phyloP scores from a whole-genome alignment of 2,888 invertebrate species.

The Harpalus rubripes region DNA sequence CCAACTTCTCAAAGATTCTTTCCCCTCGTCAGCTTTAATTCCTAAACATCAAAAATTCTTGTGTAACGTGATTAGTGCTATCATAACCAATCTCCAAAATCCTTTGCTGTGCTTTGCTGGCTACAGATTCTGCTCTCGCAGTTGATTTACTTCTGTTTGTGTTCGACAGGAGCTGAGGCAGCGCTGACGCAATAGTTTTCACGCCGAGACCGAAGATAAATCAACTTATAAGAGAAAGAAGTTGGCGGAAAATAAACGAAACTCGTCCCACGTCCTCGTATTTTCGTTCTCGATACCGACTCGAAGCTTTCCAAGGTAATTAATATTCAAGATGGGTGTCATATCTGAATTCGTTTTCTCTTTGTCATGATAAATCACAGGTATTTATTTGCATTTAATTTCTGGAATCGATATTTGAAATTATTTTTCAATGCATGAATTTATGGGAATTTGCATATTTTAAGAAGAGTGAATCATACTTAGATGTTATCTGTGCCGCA shows the following conservation, averaged over 20 bases:
- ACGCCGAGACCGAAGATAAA: constrained; percentile 62
- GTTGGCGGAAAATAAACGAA: constrained; percentile 58
- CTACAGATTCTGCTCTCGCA: constrained; percentile 55
- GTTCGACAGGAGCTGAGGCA: constrained; percentile 63
- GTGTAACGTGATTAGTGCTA: constrained; percentile 25
- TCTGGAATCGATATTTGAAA: constrained; percentile 36
- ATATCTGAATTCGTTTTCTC: constrained; percentile 30
- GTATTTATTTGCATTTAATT: constrained; percentile 49
- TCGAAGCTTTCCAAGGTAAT: constrained; percentile 6
- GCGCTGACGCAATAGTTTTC: constrained; percentile 66
- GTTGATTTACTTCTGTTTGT: constrained; percentile 66
- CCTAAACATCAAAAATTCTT: not conserved
- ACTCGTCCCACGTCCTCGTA: not conserved
- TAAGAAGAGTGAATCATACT: constrained; percentile 28
- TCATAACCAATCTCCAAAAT: constrained; percentile 47
- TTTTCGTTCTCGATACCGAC: not conserved
- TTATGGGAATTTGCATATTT: constrained; percentile 33
- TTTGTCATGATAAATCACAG: constrained; percentile 48
- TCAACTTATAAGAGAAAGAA: constrained; percentile 64
- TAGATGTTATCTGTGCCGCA: not conserved
- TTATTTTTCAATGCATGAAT: constrained; percentile 38
- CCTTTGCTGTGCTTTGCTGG: constrained; percentile 12
- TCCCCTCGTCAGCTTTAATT: not conserved
- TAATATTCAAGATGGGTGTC: constrained; percentile 37
- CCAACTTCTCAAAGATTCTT: not conserved